Evolutionary conservation across 2,797 vertebrate genomes (phyloP), one percentile per base, ranked within the genome.

Genomic region (Fringilla coelebs): DNA sequence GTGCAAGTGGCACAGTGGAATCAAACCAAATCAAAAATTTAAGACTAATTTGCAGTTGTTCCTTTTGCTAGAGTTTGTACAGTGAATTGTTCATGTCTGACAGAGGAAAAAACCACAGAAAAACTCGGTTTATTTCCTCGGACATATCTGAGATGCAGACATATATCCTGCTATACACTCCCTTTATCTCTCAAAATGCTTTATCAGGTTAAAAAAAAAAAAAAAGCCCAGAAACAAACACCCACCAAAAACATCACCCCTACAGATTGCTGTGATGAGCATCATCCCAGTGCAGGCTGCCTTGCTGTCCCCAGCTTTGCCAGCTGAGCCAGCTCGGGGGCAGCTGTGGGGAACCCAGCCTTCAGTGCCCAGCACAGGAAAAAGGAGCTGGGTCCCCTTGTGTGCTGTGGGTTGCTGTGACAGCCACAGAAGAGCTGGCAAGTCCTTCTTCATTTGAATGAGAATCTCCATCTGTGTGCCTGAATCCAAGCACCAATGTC

Each of bases 141-240:
- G 45, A 46, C 29, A 41, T 78, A 17, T 91, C 85, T 75, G 80
- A 95, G 61, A 91, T 95, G 51, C 51, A 57, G 20, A 85, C 26
- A 9, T 29, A 29, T 51, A 28, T 51, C 26, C 7, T 78, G 46
- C 43, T 77, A 7, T 41, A 14, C 17, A 36, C 11, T 89, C 26
- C 25, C 24, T 36, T 78, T 66, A 70, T 70, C 20, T 93, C 60
- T 68, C 41, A 75, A 90, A 28, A 32, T 22, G 31, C 4, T 65
- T 83, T 68, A 40, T 46, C 43, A 24, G 24, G 8, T 1, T 1
- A 3, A 36, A 41, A 9, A 11, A 29, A 28, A 49, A 29, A 57
- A n/a, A 60, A 60, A 60, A 60, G 12, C 12, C 58, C 58, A 20
- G 15, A 25, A 38, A 60, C 52, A 31, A 2, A 1, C 18, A 84